Percentiles rank a stretch among this genome's conserved stretches.
phyloP scores from a whole-genome alignment of 2,113 vertebrate species.

The Takifugu flavidus region DNA sequence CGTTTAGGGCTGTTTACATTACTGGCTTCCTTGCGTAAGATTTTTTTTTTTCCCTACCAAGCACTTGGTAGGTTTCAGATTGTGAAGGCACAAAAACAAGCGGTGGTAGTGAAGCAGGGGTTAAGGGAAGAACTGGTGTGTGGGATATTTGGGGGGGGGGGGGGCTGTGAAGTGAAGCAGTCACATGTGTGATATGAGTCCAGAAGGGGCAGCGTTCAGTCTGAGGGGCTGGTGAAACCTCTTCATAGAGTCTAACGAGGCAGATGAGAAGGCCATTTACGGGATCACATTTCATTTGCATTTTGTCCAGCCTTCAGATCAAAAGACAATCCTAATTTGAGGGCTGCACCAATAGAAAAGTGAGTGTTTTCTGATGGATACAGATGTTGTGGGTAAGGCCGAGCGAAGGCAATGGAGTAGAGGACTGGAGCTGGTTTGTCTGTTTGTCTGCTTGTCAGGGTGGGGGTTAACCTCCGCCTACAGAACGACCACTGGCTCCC shows the following conservation, averaged over 20 bases:
- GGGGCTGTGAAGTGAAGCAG: slow-evolving; percentile 58
- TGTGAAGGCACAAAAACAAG: slow-evolving; percentile 45
- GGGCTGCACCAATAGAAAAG: slow-evolving; percentile 67
- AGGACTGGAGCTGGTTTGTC: slow-evolving; percentile 43
- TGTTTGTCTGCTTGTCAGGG: slow-evolving; percentile 35
- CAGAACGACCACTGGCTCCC: slow-evolving; percentile 63
- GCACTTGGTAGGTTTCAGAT: slow-evolving; percentile 38
- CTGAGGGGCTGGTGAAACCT: slow-evolving; percentile 48
- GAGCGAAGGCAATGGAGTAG: slow-evolving; percentile 27
- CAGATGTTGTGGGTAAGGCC: slow-evolving; percentile 66
- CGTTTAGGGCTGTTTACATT: slow-evolving; percentile 70
- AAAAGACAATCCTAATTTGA: slow-evolving; percentile 73
- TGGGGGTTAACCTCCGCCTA: slow-evolving; percentile 68
- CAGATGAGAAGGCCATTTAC: slow-evolving; percentile 76
- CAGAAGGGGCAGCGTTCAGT: slow-evolving; percentile 41
- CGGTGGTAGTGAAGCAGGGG: slow-evolving; percentile 35
- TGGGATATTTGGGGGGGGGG: slow-evolving; percentile 6
- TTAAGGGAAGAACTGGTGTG: slow-evolving; percentile 20
- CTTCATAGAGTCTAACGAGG: slow-evolving; percentile 71
- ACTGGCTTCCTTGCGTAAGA: slow-evolving; percentile 54
- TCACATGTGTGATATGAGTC: slow-evolving; percentile 58
- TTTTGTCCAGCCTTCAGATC: slow-evolving; percentile 74
- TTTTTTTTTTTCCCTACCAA: slow-evolving; percentile 6
- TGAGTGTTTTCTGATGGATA: slow-evolving; percentile 74
- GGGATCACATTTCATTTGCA: slow-evolving; percentile 77